phyloP scores from a whole-genome alignment of 2,113 vertebrate species.

The Lagopus muta region DNA sequence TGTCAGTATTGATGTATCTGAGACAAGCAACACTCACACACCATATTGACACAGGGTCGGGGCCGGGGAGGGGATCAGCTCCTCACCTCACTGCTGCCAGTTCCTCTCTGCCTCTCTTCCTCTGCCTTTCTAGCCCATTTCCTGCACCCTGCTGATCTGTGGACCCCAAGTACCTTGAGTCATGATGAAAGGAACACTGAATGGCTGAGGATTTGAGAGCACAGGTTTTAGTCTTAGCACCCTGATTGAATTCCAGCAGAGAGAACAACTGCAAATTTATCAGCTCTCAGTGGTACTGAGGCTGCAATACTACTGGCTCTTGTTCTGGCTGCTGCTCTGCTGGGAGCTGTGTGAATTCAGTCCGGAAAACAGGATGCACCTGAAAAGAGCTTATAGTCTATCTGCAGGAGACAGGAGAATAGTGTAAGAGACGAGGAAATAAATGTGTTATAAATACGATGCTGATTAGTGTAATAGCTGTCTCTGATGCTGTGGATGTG shows the following conservation, averaged over 20 bases:
- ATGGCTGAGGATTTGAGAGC: background rate
- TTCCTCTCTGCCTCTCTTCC: background rate
- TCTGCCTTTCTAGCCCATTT: background rate
- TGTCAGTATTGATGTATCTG: background rate
- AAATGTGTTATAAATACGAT: background rate
- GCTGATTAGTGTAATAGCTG: background rate
- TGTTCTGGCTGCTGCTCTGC: background rate
- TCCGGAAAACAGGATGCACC: background rate
- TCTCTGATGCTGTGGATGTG: background rate
- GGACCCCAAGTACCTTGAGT: background rate
- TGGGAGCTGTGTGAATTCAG: background rate
- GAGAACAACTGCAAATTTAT: background rate
- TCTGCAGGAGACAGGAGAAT: background rate
- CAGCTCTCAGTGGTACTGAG: background rate
- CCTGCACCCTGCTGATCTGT: background rate
- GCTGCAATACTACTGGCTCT: background rate
- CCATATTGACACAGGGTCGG: background rate
- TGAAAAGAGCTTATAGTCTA: background rate
- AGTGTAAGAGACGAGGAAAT: background rate
- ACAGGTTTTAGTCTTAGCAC: background rate
- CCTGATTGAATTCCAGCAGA: background rate
- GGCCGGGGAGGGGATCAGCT: background rate
- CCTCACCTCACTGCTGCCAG: background rate
- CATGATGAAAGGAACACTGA: background rate
- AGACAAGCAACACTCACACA: background rate